Evolutionary conservation across 2,888 invertebrate genomes (phyloP).

Genomic region (Melipona bicolor): DNA sequence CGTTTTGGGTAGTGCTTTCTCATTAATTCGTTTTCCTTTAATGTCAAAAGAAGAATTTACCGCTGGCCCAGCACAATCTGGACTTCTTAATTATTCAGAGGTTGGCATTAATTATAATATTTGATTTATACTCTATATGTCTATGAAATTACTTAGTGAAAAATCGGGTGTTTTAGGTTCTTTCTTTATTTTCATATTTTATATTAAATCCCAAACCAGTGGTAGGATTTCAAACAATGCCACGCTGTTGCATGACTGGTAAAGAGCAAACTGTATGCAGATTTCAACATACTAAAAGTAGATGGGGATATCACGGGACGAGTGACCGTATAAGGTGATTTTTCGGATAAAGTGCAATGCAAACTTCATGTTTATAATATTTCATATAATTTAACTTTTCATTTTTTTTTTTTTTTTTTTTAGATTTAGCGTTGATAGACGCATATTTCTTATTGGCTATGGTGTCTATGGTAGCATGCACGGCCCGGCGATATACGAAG

Average conservation of each 20-base stretch:
- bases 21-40: slow-evolving; percentile 91
- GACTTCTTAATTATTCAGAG: slow-evolving; percentile 90
- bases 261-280: slow-evolving; percentile 90
- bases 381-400: neutral
- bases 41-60: slow-evolving; percentile 96
- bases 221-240: slow-evolving; percentile 89
- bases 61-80: slow-evolving; percentile 90
- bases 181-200: slow-evolving; percentile 89
- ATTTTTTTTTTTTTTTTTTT: slow-evolving; percentile 73
- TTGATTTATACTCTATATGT: neutral
- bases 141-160: neutral
- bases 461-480: slow-evolving; percentile 94
- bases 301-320: slow-evolving; percentile 94
- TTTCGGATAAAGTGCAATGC: neutral
- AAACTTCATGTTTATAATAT: neutral
- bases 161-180: slow-evolving; percentile 83
- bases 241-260: slow-evolving; percentile 91
- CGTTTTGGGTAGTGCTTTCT: slow-evolving; percentile 89
- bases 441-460: slow-evolving; percentile 93
- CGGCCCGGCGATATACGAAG: slow-evolving; percentile 91
- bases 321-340: slow-evolving; percentile 90
- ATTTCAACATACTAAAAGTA: slow-evolving; percentile 91
- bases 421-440: slow-evolving; percentile 91
- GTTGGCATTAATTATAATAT: slow-evolving; percentile 48
- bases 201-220: slow-evolving; percentile 91